These are phyloP conservation scores for Pardosa pseudoannulata DNA, from an alignment of 2,888 invertebrate species.

Conservation along the genomic window DNA sequence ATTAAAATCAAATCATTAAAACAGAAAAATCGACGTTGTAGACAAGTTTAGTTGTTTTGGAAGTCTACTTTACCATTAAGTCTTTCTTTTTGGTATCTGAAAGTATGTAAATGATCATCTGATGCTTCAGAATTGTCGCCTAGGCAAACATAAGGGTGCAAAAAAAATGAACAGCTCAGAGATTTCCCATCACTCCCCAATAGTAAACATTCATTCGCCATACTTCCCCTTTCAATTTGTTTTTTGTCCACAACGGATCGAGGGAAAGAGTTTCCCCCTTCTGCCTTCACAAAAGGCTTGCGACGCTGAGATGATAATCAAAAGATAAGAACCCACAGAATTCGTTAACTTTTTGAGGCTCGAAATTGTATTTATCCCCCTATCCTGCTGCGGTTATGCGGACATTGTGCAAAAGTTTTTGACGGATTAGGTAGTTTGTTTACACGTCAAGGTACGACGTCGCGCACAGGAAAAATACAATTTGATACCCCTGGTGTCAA, in stretches of 20 bases:
- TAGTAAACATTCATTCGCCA: background rate
- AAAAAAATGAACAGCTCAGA: no score
- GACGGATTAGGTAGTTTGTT: constrained; percentile 57
- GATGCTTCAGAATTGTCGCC: no score
- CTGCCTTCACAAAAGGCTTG: background rate
- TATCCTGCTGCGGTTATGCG: background rate
- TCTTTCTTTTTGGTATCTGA: no score
- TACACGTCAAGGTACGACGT: constrained; percentile 16
- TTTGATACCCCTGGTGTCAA: constrained; percentile 2
- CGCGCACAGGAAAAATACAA: constrained; percentile 22
- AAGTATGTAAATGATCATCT: no score
- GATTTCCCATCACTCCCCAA: background rate
- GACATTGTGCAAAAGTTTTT: constrained; percentile 8
- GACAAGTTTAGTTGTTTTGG: no score
- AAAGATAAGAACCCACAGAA: constrained; percentile 38
- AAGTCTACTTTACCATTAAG: no score
- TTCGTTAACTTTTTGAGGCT: constrained; percentile 31
- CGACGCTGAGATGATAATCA: background rate
- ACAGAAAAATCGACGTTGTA: no score
- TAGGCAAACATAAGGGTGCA: no score
- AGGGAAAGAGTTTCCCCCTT: constrained; percentile 44
- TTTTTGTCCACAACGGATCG: constrained; percentile 27
- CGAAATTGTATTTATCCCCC: background rate
- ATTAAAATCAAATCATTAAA: no score
- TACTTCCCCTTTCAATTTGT: constrained; percentile 29